Evolutionary conservation across 2,888 invertebrate species (phyloP), one percentile per base, ranked within the genome.

Genomic region (Pristionchus entomophagus): DNA sequence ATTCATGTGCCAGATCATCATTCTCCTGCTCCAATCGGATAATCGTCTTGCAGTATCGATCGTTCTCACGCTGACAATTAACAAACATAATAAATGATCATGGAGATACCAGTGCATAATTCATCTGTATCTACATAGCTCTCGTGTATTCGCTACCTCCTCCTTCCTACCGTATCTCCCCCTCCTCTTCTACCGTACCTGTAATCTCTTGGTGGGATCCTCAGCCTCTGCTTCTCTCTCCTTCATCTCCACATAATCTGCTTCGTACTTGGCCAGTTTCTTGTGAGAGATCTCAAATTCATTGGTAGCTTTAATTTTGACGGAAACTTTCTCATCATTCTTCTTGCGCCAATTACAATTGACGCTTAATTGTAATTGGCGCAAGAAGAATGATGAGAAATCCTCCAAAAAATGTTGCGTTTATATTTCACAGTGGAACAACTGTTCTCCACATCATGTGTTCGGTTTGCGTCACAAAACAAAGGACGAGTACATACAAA

Each of bases 221-320:
- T 95, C 94, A 29, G 89, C 93, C 86, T 94, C 94, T 87, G 91
- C 87, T 85, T 93, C 93, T 32, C 87, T 88, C 65, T 93, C 96
- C 95, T 97, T 97, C 87, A 96, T 95, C 29, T 96, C 95, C 88
- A 95, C 94, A 94, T 96, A 97, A 93, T 99, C 98, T 89, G 96
- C 96, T 94, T 98, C 97, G 94, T 98, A 99, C 93, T 98, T 97
- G 94, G 96, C 96, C 89, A 99, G 94, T 92, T 97, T 96, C 94
- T 97, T 97, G 86, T 92, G 92, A 45, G 93, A 94, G 49, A 95
- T 92, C 94, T 94, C 89, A 88, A n/a, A 51, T 17, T 51, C 38
- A 82, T 69, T 4, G 35, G 32, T 62, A 22, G 14, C 17, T 62
- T 10, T 2, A 26, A 22, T 22, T n/a, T 59, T 59, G 10, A 14